These are phyloP conservation scores for Sebastiscus tertius DNA, from an alignment of 2,797 vertebrate genomes.

Conservation along the genomic window DNA sequence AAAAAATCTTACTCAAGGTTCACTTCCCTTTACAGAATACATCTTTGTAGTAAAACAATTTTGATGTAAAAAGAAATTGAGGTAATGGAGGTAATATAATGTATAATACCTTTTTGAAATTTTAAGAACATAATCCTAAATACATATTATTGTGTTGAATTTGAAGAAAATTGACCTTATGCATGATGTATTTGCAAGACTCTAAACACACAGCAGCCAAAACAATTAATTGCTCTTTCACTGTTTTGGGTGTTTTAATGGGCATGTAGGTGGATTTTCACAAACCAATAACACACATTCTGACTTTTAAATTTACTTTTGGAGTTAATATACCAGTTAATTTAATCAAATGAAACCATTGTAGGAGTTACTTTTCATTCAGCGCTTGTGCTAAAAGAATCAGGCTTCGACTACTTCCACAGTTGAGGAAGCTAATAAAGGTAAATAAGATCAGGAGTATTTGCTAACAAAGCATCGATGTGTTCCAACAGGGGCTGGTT, in stretches of 20 bases:
- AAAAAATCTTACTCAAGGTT: neutral
- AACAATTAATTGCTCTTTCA: neutral
- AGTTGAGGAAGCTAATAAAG: constrained; percentile 42
- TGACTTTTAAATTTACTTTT: constrained; percentile 8
- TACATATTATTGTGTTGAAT: neutral
- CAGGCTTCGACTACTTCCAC: neutral
- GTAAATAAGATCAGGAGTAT: constrained; percentile 45
- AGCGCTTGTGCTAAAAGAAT: neutral
- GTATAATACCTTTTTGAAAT: neutral
- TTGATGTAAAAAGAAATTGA: neutral
- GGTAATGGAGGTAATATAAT: neutral
- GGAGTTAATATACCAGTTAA: constrained; percentile 11
- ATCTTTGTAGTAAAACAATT: neutral
- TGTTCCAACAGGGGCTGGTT: constrained; percentile 31
- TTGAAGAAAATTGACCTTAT: neutral
- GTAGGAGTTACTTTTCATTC: constrained; percentile 22
- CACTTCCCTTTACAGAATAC: neutral
- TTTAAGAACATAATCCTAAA: neutral
- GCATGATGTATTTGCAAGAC: neutral
- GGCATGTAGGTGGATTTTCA: neutral
- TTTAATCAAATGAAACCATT: constrained; percentile 16
- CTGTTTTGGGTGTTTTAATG: neutral
- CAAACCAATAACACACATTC: neutral
- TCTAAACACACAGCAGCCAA: neutral
- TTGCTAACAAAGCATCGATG: constrained; percentile 39